phyloP scores from a whole-genome alignment of 2,113 vertebrate genomes.

The Pterocles gutturalis region DNA sequence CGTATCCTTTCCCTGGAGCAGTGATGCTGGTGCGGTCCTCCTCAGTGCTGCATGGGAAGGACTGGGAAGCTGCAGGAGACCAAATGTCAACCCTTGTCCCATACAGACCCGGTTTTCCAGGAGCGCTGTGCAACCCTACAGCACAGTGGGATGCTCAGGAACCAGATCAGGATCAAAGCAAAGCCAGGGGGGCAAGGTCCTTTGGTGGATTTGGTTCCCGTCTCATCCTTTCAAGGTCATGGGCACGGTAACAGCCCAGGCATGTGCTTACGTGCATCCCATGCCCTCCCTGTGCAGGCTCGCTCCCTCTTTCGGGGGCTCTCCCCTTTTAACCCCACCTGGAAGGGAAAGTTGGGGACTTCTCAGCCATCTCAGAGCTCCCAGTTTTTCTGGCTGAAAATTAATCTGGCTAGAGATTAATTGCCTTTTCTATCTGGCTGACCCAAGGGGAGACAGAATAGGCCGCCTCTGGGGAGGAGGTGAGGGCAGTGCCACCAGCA shows the following conservation, averaged over 20 bases:
- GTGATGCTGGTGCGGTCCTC: neutral
- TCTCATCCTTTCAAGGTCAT: neutral
- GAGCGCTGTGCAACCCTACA: neutral
- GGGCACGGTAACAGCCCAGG: accelerated
- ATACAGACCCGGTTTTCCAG: accelerated
- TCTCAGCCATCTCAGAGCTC: neutral
- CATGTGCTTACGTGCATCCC: accelerated
- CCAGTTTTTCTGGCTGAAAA: neutral
- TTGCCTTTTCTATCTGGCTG: neutral
- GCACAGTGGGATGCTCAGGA: neutral
- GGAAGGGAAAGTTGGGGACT: neutral
- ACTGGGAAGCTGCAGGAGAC: neutral
- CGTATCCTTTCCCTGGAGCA: neutral
- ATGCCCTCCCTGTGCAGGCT: neutral
- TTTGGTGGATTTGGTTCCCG: neutral
- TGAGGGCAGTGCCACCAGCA: neutral
- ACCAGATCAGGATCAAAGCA: neutral
- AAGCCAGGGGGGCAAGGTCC: neutral
- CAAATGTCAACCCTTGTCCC: neutral
- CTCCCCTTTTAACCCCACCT: neutral
- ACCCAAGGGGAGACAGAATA: neutral
- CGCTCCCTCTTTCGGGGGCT: neutral
- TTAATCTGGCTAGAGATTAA: neutral
- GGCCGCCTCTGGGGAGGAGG: neutral
- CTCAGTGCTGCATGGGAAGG: accelerated